Evolutionary conservation across 2,113 vertebrate genomes (phyloP), one percentile per base, ranked within the genome.

Genomic region (Pluvianellus socialis): DNA sequence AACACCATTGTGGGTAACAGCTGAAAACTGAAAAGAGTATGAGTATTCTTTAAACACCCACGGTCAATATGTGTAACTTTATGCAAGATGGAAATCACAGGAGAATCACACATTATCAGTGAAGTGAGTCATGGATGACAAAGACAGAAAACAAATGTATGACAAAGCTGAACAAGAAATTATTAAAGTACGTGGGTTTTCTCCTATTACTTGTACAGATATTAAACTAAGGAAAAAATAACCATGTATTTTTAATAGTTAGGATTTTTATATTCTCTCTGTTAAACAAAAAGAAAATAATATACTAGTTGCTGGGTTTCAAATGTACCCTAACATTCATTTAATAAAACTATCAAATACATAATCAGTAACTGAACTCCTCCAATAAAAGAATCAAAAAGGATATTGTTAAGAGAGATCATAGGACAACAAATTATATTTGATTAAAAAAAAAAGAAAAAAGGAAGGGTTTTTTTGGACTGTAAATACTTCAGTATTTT

Each of bases 1-100:
- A 94, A 86, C 61, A 70, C 74, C 20, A 42, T 70, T 70, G 62
- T 83, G 38, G 74, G 17, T 76, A 90, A 88, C 62, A 93, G 79
- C 10, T 77, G 74, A 96, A 96, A 93, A 79, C 50, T 86, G 79
- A 67, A 90, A 88, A 75, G 66, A 30, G 45, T 88, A 71, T 93
- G n/a, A 91, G 66, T 90, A 94, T 90, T 72, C 35, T 90, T 94
- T 79, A 83, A 90, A 96, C 90, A 79, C 93, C 81, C 93, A 93
- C 63, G 0, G 28, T 86, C 81, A 95, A 83, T 90, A 88, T 88
- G 93, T 90, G 71, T 83, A 88, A 93, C 56, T 94, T 90, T 75
- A 33, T 82, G 50, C 66, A 85, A 91, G 67, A 85, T 55, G 35
- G 44, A 94, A 93, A 90, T 88, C 62, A 76, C 56, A 89, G 80